Evolutionary conservation across 2,888 invertebrate species (phyloP).

Genomic region (Oscheius sp.): DNA sequence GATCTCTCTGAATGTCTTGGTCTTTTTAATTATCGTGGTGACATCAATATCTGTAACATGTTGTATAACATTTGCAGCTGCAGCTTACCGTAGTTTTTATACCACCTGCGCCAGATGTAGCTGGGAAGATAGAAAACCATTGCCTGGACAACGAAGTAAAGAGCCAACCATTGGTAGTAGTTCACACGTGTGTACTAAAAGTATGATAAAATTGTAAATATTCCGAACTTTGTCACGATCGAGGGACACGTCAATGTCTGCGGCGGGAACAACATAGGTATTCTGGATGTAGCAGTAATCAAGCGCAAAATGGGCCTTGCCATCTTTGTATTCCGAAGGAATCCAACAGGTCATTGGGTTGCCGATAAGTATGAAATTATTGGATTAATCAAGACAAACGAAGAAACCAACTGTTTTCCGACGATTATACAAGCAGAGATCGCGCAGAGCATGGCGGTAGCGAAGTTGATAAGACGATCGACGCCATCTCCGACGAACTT

Average conservation of each 20-base stretch:
- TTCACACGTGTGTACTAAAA: conserved; percentile 5
- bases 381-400: neutral
- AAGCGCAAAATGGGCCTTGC: conserved; percentile 3
- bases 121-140: conserved; percentile 22
- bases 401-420: conserved; percentile 20
- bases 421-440: conserved; percentile 22
- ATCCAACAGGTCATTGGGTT: conserved; percentile 30
- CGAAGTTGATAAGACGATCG: conserved; percentile 20
- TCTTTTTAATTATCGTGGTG: neutral
- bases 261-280: conserved; percentile 18
- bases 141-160: conserved; percentile 21
- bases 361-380: conserved; percentile 25
- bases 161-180: conserved; percentile 32
- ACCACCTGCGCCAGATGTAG: conserved; percentile 19
- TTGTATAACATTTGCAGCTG: neutral
- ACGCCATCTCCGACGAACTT: conserved; percentile 25
- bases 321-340: conserved; percentile 7
- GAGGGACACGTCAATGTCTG: neutral
- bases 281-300: conserved; percentile 34
- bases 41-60: neutral
- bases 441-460: conserved; percentile 7
- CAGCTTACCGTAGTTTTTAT: conserved; percentile 11
- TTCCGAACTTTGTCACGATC: neutral
- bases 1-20: neutral
- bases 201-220: neutral